Evolutionary conservation across 2,888 invertebrate genomes (phyloP).

Genomic region (Antitype chi): DNA sequence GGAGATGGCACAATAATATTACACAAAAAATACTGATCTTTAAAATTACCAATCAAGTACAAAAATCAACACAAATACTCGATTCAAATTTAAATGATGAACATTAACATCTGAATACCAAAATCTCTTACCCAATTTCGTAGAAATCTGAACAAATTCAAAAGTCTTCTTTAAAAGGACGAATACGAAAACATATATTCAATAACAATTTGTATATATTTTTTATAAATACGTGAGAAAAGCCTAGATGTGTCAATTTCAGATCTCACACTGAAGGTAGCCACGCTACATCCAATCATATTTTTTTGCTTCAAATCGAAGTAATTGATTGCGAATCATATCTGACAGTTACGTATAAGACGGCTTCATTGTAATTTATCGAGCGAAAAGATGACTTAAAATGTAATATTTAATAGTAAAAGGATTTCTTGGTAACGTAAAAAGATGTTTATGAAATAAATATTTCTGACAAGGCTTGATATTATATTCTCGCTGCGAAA

Average conservation of each 20-base stretch:
- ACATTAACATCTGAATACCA: background rate
- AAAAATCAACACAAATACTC: background rate
- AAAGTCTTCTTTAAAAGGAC: background rate
- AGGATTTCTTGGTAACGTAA: slow-evolving; percentile 14
- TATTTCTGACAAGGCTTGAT: background rate
- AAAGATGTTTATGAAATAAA: background rate
- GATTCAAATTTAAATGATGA: background rate
- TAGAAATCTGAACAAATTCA: background rate
- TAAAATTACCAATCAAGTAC: no score
- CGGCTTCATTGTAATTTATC: slow-evolving; percentile 53
- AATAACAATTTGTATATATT: slow-evolving; percentile 40
- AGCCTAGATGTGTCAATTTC: slow-evolving; percentile 65
- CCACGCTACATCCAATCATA: slow-evolving; percentile 50
- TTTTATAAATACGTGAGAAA: slow-evolving; percentile 39
- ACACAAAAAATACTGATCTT: background rate
- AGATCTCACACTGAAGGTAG: slow-evolving; percentile 46
- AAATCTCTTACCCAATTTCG: background rate
- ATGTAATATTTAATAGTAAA: background rate
- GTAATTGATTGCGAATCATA: slow-evolving; percentile 63
- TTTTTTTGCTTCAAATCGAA: slow-evolving; percentile 49
- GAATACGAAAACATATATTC: slow-evolving; percentile 27
- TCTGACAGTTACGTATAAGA: slow-evolving; percentile 57
- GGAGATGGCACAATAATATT: background rate
- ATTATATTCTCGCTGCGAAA: background rate
- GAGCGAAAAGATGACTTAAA: slow-evolving; percentile 34